A percentile compares a stretch with the other conserved stretches of the same genome.
Evolutionary conservation across 2,113 vertebrate species (phyloP).

Genomic region (Trochalopteron elliotii): DNA sequence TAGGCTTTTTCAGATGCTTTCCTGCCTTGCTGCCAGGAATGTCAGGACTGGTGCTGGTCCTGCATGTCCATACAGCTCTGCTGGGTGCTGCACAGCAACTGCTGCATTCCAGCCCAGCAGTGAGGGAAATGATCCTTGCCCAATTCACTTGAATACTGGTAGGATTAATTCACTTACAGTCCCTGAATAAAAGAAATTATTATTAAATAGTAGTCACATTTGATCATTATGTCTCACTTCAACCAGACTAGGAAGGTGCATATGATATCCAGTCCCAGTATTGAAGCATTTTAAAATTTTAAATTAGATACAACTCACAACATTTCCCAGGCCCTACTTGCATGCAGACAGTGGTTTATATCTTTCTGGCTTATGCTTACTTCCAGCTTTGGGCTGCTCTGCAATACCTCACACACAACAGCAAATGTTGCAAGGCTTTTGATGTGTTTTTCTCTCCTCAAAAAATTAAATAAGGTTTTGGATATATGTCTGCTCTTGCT

Average conservation of each 20-base stretch:
- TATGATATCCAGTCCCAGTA: background rate
- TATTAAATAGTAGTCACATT: background rate
- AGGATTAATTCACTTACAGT: background rate
- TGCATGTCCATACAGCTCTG: background rate
- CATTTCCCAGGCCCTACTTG: background rate
- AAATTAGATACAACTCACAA: background rate
- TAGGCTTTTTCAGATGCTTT: background rate
- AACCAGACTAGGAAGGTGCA: background rate
- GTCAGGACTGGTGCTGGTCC: background rate
- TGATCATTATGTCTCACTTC: slow-evolving; percentile 5
- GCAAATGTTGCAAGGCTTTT: background rate
- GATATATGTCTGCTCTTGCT: background rate
- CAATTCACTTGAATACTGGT: background rate
- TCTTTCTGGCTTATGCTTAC: background rate
- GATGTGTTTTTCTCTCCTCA: background rate
- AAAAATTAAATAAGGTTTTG: background rate
- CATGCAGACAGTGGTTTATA: background rate
- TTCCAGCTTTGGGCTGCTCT: background rate
- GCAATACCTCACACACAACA: background rate
- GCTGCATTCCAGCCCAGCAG: background rate
- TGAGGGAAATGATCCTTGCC: background rate
- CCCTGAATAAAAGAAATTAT: background rate
- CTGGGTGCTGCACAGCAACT: background rate
- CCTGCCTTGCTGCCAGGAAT: background rate
- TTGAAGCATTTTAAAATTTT: background rate